These are phyloP conservation scores for Petrocephalus microphthalmus DNA, from an alignment of 2,113 vertebrate species.

Conservation along the genomic window DNA sequence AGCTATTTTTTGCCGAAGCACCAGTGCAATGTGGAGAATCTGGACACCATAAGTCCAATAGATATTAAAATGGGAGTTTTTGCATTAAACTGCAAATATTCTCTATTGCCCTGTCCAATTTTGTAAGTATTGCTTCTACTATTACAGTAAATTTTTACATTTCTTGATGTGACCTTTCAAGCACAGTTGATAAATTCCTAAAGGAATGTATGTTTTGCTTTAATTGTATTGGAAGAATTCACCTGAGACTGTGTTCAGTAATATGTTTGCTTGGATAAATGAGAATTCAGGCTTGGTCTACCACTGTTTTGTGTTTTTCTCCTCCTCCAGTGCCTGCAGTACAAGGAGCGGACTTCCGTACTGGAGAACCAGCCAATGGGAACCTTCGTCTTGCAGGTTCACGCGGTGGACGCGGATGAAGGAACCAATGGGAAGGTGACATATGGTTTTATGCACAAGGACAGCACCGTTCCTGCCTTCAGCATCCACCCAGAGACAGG, in stretches of 20 bases:
- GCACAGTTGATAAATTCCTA: background rate
- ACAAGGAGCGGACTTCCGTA: constrained; percentile 69
- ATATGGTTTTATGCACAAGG: constrained; percentile 81
- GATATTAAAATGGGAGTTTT: background rate
- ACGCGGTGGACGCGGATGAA: constrained; percentile 78
- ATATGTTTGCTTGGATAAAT: background rate
- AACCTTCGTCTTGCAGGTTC: constrained; percentile 73
- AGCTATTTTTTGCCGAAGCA: background rate
- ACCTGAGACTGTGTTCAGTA: background rate
- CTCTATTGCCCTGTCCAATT: background rate
- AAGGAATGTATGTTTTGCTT: background rate
- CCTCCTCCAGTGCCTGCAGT: constrained; percentile 69
- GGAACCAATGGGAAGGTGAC: constrained; percentile 76
- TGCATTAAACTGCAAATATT: background rate
- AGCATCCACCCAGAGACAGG: constrained; percentile 80
- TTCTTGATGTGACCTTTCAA: background rate
- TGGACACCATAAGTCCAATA: background rate
- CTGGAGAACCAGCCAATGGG: constrained; percentile 79
- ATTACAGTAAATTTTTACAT: background rate
- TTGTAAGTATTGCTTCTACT: background rate
- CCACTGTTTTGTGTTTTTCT: background rate
- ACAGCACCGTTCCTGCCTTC: constrained; percentile 73
- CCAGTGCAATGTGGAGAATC: background rate
- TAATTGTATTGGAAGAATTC: background rate
- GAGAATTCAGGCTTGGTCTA: background rate